These are phyloP conservation scores for Lepidurus packardi DNA, from an alignment of 1,140 invertebrate genomes.

Conservation along the genomic window DNA sequence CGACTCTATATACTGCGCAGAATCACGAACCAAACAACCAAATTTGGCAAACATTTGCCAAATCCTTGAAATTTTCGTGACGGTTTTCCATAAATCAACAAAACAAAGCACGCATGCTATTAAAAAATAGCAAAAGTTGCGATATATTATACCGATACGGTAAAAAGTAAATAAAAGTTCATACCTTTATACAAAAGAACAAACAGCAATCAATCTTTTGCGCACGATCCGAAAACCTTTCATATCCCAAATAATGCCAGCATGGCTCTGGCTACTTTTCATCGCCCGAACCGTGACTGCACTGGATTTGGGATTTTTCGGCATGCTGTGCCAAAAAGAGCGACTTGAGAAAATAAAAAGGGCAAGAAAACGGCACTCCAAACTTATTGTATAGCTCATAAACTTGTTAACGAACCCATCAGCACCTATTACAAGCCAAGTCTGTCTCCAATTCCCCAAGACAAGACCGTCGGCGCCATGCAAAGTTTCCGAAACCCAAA, in stretches of 20 bases:
- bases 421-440: slow-evolving; percentile 21
- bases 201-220: background rate
- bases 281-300: background rate
- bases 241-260: slow-evolving; percentile 1
- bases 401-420: slow-evolving; percentile 18
- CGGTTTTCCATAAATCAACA: too few species aligned
- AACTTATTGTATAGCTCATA: slow-evolving; percentile 20
- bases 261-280: background rate
- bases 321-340: slow-evolving; percentile 3
- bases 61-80: too few species aligned
- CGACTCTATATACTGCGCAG: too few species aligned
- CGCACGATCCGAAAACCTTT: background rate
- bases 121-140: too few species aligned
- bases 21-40: too few species aligned
- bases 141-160: too few species aligned
- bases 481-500: slow-evolving; percentile 11
- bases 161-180: too few species aligned
- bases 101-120: too few species aligned
- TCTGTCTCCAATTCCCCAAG: background rate
- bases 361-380: background rate
- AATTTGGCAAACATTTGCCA: too few species aligned
- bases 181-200: too few species aligned
- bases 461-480: slow-evolving; percentile 5
- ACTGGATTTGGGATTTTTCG: background rate
- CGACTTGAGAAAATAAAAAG: background rate